Base-by-base conservation (phyloP, 2,888 invertebrate genomes). In the Harpalus rufipes region DNA sequence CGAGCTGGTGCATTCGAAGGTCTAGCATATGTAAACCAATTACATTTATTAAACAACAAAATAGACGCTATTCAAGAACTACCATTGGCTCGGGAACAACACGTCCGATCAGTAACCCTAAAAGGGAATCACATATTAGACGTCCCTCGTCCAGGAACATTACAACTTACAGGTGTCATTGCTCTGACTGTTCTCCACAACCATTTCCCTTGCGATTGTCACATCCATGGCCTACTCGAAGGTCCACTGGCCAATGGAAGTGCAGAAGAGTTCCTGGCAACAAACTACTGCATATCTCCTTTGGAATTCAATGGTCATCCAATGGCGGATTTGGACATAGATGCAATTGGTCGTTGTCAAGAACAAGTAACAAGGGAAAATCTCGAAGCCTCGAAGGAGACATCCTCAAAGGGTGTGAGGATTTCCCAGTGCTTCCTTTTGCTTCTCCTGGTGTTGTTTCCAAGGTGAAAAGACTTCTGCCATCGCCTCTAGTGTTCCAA, bases 121-220 rank as follows among this genome's bases (percentile, higher is more conserved):
- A 95, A 96, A 86, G 97, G 97, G 32, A 97, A 97, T 89, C 97
- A 97, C 89, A 94, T 97, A 89, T 91, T 97, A 86, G 96, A 96
- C 88, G 94, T 95, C 0, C 97, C 97, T 83, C 91, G 92, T 87
- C 91, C 93, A 1, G 95, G 94, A 87, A 93, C 94, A 56, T 93
- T 97, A 81, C 92, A 94, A n/a, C 92, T 95, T 72, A 93, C 95
- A 87, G 93, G 93, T n/a, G 96, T 96, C 79, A 94, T 94, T 86
- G 93, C 93, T 87, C 91, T 97, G 86, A 94, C 94, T 88, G 94
- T 96, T 88, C 92, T 94, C 85, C 94, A 94, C 76, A 97, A 97
- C 90, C 96, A 96, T 89, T 95, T 97, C 89, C 97, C 97, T 1
- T 97, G 97, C 90, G 96, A 97, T 91, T 97, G 97, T 89, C 96